Percentiles rank a stretch among this genome's conserved stretches.
Conservation (phyloP, 2,888 invertebrate genomes). For the Aproaerema taeniolella region DNA sequence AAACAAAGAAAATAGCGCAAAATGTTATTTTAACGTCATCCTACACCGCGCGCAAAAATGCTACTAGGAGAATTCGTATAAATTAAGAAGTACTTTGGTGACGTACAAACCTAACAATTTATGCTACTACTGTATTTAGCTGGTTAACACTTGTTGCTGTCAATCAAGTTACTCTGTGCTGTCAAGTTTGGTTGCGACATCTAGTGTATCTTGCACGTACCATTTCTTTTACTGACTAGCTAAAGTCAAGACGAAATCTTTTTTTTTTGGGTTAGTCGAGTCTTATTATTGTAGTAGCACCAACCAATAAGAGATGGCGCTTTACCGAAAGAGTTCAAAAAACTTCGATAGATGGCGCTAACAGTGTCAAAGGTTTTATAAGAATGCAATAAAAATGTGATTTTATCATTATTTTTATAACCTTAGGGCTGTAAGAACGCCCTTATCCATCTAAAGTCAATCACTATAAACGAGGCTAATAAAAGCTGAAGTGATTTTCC, state of each 20-base stretch:
- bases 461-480: slow-evolving; percentile 22
- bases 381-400: not conserved
- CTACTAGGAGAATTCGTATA: slow-evolving; percentile 4
- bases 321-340: too few species aligned
- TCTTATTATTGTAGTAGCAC: too few species aligned
- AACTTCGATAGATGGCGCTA: not conserved
- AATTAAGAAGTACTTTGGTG: slow-evolving; percentile 3
- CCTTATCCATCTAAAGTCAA: slow-evolving; percentile 23
- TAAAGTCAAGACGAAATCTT: too few species aligned
- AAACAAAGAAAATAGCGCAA: slow-evolving; percentile 9
- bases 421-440: not conserved
- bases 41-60: slow-evolving; percentile 5
- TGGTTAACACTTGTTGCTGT: not conserved
- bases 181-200: too few species aligned
- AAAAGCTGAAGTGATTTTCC: not conserved
- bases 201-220: too few species aligned
- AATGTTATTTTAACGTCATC: slow-evolving; percentile 3
- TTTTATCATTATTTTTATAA: slow-evolving; percentile 1
- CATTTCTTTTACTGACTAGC: too few species aligned
- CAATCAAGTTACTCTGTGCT: too few species aligned
- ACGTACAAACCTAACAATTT: not conserved
- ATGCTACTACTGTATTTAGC: not conserved
- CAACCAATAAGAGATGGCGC: too few species aligned
- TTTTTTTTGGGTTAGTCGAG: too few species aligned
- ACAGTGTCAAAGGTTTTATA: not conserved